Evolutionary conservation across 2,113 vertebrate species (phyloP).

Genomic region (Sturnira hondurensis): DNA sequence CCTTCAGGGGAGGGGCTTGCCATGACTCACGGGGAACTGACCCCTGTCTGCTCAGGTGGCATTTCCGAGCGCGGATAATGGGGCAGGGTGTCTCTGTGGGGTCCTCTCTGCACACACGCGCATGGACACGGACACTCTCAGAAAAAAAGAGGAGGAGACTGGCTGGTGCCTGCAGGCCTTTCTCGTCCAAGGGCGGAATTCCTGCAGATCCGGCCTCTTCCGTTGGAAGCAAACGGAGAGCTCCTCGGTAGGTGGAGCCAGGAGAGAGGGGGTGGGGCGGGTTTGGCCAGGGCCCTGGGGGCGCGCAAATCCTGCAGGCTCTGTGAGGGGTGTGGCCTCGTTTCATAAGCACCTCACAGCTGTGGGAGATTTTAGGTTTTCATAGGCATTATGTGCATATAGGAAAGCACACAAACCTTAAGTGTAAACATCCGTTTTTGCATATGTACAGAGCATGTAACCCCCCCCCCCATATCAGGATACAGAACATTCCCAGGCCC

Average conservation of each 20-base stretch:
- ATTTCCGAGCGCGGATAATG: neutral
- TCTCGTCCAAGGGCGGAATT: neutral
- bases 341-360: neutral
- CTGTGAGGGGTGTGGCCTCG: neutral
- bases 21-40: neutral
- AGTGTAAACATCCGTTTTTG: too few species aligned
- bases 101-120: neutral
- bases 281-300: neutral
- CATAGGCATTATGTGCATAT: neutral
- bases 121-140: neutral
- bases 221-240: neutral
- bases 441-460: neutral
- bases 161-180: neutral
- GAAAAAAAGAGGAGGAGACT: neutral
- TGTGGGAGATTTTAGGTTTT: neutral
- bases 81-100: neutral
- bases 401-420: neutral
- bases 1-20: neutral
- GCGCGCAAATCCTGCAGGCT: accelerated
- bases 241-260: neutral
- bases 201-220: neutral
- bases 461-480: neutral
- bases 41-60: neutral
- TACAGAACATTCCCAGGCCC: neutral
- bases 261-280: neutral